Percentiles rank a stretch among this genome's conserved stretches.
Conservation (phyloP, 92 coral and sea anemone genomes). For the Palythoa caribaeorum region DNA sequence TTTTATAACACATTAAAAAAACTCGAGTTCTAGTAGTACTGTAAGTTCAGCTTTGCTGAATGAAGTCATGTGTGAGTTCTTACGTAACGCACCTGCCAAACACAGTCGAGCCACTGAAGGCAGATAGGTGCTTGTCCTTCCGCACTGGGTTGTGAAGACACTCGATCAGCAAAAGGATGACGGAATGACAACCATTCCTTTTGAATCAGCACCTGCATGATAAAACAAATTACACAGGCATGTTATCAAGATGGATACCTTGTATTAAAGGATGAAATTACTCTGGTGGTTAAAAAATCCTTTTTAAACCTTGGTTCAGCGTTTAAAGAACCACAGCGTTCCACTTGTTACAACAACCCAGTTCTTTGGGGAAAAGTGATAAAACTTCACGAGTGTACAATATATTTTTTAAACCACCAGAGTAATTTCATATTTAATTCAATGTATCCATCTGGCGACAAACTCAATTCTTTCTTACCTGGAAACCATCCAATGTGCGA, state of each 20-base stretch:
- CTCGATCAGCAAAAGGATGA: conserved; percentile 86
- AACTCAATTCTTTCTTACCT: conserved; percentile 63
- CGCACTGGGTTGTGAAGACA: conserved; percentile 60
- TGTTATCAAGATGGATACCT: no score
- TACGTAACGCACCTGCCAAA: conserved; percentile 88
- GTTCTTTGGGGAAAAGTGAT: no score
- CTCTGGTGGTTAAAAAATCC: no score
- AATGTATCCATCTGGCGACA: no score
- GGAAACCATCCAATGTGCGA: conserved; percentile 95
- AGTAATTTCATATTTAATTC: no score
- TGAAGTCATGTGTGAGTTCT: not conserved
- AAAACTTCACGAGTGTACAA: no score
- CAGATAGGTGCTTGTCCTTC: conserved; percentile 95
- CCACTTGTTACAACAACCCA: no score
- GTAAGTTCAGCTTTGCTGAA: not conserved
- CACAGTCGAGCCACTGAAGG: conserved; percentile 98
- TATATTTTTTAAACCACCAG: no score
- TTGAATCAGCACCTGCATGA: conserved; percentile 82
- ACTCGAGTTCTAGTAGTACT: not conserved
- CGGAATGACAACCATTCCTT: conserved; percentile 98
- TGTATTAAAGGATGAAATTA: no score
- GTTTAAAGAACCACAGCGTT: no score
- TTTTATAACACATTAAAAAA: not conserved
- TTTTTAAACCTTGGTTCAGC: no score
- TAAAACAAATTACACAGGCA: not conserved